Conservation (phyloP, 2,888 invertebrate genomes). For the Operophtera brumata region DNA sequence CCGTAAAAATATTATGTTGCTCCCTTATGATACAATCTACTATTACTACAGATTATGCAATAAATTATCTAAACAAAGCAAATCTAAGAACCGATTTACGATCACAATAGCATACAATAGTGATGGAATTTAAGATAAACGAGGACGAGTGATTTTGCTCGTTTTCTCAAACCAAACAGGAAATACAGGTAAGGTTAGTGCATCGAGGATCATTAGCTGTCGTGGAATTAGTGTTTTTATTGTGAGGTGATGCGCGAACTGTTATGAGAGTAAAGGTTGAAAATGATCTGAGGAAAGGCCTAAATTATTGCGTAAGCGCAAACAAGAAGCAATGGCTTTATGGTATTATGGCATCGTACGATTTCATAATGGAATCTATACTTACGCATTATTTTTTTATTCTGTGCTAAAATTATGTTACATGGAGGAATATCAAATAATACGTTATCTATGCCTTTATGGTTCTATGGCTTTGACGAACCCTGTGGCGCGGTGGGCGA, state of each 20-base stretch:
- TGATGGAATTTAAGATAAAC: conserved; percentile 59
- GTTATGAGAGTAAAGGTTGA: conserved; percentile 21
- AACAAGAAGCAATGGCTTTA: not conserved
- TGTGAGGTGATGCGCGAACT: conserved; percentile 25
- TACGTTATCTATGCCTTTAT: no score
- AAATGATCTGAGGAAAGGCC: conserved; percentile 25
- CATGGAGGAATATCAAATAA: no score
- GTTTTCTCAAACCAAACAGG: conserved; percentile 54
- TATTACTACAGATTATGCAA: conserved; percentile 31
- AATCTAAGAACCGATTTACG: conserved; percentile 61
- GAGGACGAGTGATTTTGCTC: conserved; percentile 55
- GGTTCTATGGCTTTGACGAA: no score
- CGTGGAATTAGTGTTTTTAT: conserved; percentile 48
- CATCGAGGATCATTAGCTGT: conserved; percentile 54
- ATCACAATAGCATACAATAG: conserved; percentile 58
- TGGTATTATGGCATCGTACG: not conserved
- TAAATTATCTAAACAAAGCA: conserved; percentile 53
- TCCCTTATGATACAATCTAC: no score
- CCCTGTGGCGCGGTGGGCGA: no score
- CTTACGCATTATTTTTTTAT: no score
- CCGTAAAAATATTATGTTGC: no score
- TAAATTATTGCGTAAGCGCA: conserved; percentile 18
- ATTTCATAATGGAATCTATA: not conserved
- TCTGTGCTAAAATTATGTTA: no score
- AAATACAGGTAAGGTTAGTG: conserved; percentile 68